A percentile compares a stretch with the other conserved stretches of the same genome.
Evolutionary conservation across 64 coral and sea anemone species (phyloP).

Genomic region (Acropora yongei): DNA sequence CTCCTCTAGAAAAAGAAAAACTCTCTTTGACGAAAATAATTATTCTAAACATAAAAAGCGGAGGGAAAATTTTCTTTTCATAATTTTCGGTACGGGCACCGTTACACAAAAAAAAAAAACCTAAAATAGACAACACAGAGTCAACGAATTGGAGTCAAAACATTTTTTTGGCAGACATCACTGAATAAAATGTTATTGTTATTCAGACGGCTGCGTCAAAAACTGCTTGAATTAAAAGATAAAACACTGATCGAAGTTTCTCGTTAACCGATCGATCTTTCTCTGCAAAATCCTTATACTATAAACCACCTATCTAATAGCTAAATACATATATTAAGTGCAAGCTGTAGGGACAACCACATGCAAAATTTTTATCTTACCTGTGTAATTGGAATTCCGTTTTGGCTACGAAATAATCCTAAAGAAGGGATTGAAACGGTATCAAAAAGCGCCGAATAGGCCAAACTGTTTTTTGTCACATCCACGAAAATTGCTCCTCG

Average conservation of each 20-base stretch:
- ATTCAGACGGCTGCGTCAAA: not conserved
- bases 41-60: not conserved
- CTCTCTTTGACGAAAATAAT: not conserved
- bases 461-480: not conserved
- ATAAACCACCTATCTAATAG: not conserved
- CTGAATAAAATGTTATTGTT: not conserved
- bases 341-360: not conserved
- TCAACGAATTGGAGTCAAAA: not conserved
- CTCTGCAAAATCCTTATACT: not conserved
- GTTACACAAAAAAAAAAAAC: not conserved
- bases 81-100: not conserved
- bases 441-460: conserved; percentile 6
- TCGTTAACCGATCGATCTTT: not conserved
- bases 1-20: not conserved
- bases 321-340: not conserved
- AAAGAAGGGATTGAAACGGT: not conserved
- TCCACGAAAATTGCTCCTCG: conserved; percentile 13
- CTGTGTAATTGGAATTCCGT: conserved; percentile 22
- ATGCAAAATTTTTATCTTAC: not conserved
- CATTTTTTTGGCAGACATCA: not conserved
- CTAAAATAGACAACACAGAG: not conserved
- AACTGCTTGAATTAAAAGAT: not conserved
- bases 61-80: not conserved
- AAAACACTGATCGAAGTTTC: not conserved
- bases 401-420: conserved; percentile 22